Percentiles rank a stretch among this genome's conserved stretches.
Evolutionary conservation across 1,140 invertebrate species (phyloP).

Genomic region (Aphelinus atriplicis): DNA sequence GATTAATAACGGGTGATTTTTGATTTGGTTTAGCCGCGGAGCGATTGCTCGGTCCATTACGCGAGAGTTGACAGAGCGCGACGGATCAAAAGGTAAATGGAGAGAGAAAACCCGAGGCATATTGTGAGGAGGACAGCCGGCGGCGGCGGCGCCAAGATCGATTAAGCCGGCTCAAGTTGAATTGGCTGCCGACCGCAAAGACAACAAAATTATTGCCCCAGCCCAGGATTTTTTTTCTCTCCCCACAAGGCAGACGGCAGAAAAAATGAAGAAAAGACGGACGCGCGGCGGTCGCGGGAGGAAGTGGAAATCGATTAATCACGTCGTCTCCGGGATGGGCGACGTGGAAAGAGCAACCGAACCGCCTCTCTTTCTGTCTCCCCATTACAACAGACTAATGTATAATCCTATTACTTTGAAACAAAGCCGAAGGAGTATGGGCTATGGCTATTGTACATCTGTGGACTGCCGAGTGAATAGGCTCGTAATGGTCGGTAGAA

Average conservation of each 20-base stretch:
- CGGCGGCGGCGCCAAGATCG: constrained; percentile 29
- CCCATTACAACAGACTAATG: constrained; percentile 15
- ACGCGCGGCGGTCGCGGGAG: background rate
- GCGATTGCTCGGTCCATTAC: too few relatives aligned
- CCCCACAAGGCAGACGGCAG: background rate
- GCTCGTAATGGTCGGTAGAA: too few relatives aligned
- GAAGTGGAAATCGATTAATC: constrained; percentile 24
- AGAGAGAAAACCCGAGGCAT: background rate
- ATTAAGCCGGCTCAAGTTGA: constrained; percentile 16
- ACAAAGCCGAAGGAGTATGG: background rate
- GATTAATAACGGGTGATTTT: too few relatives aligned
- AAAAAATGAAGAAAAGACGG: background rate
- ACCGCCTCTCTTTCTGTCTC: background rate
- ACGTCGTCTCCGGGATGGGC: background rate
- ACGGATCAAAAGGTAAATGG: constrained; percentile 4
- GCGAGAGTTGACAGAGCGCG: background rate
- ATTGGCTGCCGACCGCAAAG: constrained; percentile 14
- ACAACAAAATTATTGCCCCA: background rate
- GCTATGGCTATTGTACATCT: too few relatives aligned
- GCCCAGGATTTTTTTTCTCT: background rate
- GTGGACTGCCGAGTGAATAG: too few relatives aligned
- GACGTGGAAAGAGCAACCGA: background rate
- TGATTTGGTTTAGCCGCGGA: too few relatives aligned
- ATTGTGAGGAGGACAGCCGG: background rate
- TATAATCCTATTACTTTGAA: constrained; percentile 10